Base-by-base conservation (phyloP, 2,113 vertebrate genomes). In the Rhea americana region DNA sequence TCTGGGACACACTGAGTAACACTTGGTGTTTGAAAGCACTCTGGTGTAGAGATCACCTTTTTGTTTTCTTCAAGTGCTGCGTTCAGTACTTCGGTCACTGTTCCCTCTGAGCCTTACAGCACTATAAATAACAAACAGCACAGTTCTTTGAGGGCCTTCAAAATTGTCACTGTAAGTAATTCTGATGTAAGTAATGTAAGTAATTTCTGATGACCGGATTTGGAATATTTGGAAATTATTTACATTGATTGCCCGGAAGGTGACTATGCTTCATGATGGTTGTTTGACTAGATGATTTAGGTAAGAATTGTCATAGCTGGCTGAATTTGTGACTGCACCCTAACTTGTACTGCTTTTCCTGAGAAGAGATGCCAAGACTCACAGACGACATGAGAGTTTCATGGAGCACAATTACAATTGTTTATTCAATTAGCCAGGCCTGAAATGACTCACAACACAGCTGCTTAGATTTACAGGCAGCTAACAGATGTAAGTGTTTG, bases 381-480 rank as follows among this genome's bases (percentile, higher is more conserved):
- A 67, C 89, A 91, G 73, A 95, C 93, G 93, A 87, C 48, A 48
- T 13, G 41, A n/a, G 93, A 92, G 26, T 50, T 93, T 70, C 66
- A 65, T 77, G 8, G 77, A 71, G 37, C 51, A 93, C 80, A 95
- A 83, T 70, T 91, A 91, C 91, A 96, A 95, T 94, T 93, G 87
- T 82, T 94, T 95, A 96, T 97, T 97, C 93, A 96, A 72, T 82
- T 92, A 81, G 56, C 56, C 41, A 86, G 91, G 95, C 68, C 90
- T 85, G 32, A 28, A 94, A 87, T 95, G 96, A 97, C 94, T 97
- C 96, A 96, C 30, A 93, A 89, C 51, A 51, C 95, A 97, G 95
- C 95, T 97, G 96, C 94, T 91, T 72, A 85, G 93, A 97, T 95
- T 96, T 96, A 96, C 39, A 65, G 85, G 45, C 96, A 94, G 95